These are phyloP conservation scores for Hyposoter dolosus DNA, from an alignment of 2,888 invertebrate genomes.

Conservation along the genomic window DNA sequence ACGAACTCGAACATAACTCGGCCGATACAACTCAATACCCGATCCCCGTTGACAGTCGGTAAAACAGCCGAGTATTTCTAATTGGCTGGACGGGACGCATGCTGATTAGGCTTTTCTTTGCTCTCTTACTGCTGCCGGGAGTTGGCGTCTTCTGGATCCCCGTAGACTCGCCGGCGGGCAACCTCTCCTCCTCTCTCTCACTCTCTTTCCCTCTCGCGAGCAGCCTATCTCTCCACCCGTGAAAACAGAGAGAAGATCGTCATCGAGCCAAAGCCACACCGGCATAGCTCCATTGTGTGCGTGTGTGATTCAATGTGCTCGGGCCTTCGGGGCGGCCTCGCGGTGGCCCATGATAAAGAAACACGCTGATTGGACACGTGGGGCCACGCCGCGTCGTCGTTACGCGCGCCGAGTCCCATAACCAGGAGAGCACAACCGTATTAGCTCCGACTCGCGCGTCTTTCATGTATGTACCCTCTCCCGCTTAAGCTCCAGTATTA, in stretches of 20 bases:
- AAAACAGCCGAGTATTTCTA: constrained; percentile 84
- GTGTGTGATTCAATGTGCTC: constrained; percentile 19
- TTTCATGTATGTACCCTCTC: constrained; percentile 28
- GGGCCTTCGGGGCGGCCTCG: constrained; percentile 71
- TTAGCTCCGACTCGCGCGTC: constrained; percentile 65
- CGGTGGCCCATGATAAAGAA: constrained; percentile 80
- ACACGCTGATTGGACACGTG: constrained; percentile 82
- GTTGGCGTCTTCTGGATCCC: constrained; percentile 52
- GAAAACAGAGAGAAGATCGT: constrained; percentile 37
- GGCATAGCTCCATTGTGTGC: background rate
- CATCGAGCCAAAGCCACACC: constrained; percentile 22
- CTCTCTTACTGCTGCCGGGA: constrained; percentile 65
- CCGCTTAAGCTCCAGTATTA: constrained; percentile 56
- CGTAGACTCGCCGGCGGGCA: constrained; percentile 52
- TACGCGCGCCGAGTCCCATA: constrained; percentile 70
- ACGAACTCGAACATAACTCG: constrained; percentile 84
- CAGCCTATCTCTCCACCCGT: too few species aligned
- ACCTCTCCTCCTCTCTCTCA: background rate
- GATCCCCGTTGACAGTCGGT: constrained; percentile 83
- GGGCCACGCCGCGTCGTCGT: constrained; percentile 76
- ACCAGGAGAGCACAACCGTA: constrained; percentile 62
- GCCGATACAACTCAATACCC: constrained; percentile 84
- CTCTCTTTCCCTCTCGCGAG: background rate
- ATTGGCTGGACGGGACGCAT: constrained; percentile 83
- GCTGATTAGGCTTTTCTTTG: constrained; percentile 84